Conservation (phyloP, 2,888 invertebrate species). For the Cryptus armator region DNA sequence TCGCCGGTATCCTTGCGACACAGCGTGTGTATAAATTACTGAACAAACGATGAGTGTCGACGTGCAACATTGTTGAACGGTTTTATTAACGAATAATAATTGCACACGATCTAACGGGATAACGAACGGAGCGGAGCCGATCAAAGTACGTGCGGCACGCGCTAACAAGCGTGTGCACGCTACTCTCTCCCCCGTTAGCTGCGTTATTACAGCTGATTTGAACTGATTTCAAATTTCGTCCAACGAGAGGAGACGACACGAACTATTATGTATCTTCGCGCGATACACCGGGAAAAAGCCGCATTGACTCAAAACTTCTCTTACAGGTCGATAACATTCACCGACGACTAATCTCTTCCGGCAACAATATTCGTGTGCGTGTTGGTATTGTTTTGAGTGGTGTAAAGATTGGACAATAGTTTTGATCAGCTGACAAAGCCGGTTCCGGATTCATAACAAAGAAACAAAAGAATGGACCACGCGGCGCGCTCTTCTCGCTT, state of each 20-base stretch:
- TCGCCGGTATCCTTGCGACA: slow-evolving; percentile 78
- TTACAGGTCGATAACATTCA: not conserved
- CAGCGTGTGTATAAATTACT: slow-evolving; percentile 78
- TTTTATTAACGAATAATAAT: slow-evolving; percentile 48
- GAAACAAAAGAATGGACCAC: slow-evolving; percentile 1
- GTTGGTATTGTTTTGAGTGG: not conserved
- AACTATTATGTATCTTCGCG: not conserved
- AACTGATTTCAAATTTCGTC: slow-evolving; percentile 54
- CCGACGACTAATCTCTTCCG: not conserved
- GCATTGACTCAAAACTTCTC: slow-evolving; percentile 6
- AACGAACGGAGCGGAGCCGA: slow-evolving; percentile 2
- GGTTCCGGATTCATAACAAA: slow-evolving; percentile 16
- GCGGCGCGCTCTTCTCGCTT: not conserved
- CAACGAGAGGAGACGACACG: not conserved
- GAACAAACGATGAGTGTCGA: slow-evolving; percentile 78
- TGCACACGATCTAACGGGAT: not conserved
- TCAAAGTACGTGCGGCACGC: slow-evolving; percentile 31
- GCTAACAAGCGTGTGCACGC: slow-evolving; percentile 20
- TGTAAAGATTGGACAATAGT: not conserved
- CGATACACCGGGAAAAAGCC: slow-evolving; percentile 10
- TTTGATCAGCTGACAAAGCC: slow-evolving; percentile 35
- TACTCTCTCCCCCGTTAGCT: not conserved
- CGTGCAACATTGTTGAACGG: slow-evolving; percentile 75
- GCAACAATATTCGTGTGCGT: not conserved
- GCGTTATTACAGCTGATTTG: slow-evolving; percentile 55